Percentiles rank a stretch among this genome's conserved stretches.
Evolutionary conservation across 2,888 invertebrate species (phyloP).

Genomic region (Apamea epomidion): DNA sequence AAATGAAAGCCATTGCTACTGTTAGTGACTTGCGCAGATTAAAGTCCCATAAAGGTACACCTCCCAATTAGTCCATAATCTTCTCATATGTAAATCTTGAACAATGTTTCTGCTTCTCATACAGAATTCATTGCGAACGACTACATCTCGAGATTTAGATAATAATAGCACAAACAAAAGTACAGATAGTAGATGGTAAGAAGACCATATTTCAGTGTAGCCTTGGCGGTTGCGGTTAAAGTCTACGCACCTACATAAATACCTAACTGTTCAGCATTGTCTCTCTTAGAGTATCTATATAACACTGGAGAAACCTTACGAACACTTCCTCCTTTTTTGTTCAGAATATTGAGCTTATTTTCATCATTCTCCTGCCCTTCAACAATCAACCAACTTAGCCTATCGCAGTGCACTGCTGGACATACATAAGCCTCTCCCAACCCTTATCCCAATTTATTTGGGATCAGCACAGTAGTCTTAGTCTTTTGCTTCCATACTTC

Average conservation of each 20-base stretch:
- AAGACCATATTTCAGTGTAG: constrained; percentile 3
- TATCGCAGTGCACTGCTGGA: no score
- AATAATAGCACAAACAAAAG: not conserved
- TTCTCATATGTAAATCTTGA: not conserved
- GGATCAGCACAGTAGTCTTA: no score
- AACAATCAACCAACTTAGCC: no score
- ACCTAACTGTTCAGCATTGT: not conserved
- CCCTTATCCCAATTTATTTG: no score
- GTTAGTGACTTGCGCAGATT: no score
- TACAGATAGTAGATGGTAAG: not conserved
- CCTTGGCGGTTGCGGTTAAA: constrained; percentile 46
- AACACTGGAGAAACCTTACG: not conserved
- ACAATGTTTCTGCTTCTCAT: not conserved
- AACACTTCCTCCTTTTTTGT: not conserved
- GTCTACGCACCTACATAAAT: constrained; percentile 9
- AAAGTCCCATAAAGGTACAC: not conserved
- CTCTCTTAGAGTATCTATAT: not conserved
- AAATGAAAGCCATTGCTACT: no score
- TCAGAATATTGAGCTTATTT: not conserved
- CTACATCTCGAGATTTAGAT: not conserved
- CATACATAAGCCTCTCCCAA: no score
- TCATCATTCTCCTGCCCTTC: no score
- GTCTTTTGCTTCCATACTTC: no score
- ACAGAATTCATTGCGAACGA: not conserved
- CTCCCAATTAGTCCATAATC: not conserved